Evolutionary conservation across 2,888 invertebrate species (phyloP), one percentile per base, ranked within the genome.

Genomic region (Drosophila mercatorum): DNA sequence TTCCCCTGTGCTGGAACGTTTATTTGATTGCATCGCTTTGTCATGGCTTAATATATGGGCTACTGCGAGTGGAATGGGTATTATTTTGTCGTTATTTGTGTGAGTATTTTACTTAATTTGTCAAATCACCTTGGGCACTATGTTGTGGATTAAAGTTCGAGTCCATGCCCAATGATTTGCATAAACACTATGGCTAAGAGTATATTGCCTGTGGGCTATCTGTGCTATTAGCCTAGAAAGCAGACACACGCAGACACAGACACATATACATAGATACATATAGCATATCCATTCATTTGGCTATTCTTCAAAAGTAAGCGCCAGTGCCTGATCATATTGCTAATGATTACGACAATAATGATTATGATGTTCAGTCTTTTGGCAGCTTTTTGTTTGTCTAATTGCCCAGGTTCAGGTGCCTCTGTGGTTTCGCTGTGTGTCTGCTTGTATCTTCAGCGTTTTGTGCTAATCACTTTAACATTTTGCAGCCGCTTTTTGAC

Each of bases 191-290:
- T 62, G 73, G 65, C 58, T 56, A 57, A 46, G 17, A 51, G 6
- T 41, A 12, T 46, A 7, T 3, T 46, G 46, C 46, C 46, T 46
- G 7, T 61, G 26, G 51, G 44, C 63, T 70, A 64, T 47, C 63
- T 88, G 88, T 80, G 88, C 88, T 73, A 84, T 82, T 88, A 88
- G 88, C 84, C 84, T 88, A 84, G 86, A 88, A 84, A 83, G 66
- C 69, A 78, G 3, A 3, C 12, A 68, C 12, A 44, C 51, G 34
- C 38, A 17, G 28, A 53, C 8, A 41, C 3, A 14, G 5, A 46
- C 1, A 28, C 11, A 43, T 10, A 8, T 0, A 55, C 5, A 28
- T 11, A 55, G 14, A 53, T 12, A 41, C 7, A 38, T 36, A 26
- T 10, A 43, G 41, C 43, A 41, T 41, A 57, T 49, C 31, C n/a